Evolutionary conservation across 2,113 vertebrate species (phyloP).

Genomic region (Telmatochromis sp.): DNA sequence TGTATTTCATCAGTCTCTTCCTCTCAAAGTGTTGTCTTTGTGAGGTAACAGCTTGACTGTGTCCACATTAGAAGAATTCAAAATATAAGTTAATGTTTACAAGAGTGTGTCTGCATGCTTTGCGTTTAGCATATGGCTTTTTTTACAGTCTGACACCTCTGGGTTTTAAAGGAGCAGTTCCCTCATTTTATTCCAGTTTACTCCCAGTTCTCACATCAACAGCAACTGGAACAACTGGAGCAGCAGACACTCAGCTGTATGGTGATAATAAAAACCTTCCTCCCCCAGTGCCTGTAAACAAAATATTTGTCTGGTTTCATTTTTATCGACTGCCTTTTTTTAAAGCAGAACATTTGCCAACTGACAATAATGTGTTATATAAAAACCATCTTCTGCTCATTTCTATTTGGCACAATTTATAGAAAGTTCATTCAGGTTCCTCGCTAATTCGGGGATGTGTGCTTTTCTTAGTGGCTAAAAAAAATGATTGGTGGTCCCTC

Average conservation of each 20-base stretch:
- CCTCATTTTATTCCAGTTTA: not conserved
- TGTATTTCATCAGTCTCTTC: not conserved
- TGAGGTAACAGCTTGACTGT: not conserved
- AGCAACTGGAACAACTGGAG: not conserved
- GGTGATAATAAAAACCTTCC: not conserved
- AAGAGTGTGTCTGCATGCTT: not conserved
- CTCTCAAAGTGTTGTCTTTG: not conserved
- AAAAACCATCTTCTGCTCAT: not conserved
- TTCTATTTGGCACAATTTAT: not conserved
- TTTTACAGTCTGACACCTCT: not conserved
- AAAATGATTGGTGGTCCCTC: not conserved
- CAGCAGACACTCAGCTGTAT: not conserved
- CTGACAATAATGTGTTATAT: not conserved
- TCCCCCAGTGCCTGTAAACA: not conserved
- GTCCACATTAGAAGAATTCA: not conserved
- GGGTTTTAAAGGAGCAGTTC: not conserved
- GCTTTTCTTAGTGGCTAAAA: not conserved
- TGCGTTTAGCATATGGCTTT: not conserved
- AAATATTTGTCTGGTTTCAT: not conserved
- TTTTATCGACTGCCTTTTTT: not conserved
- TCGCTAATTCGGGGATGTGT: not conserved
- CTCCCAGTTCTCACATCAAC: conserved; percentile 22
- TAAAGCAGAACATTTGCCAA: not conserved
- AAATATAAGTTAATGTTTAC: not conserved
- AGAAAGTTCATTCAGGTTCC: not conserved